A percentile compares a stretch with the other conserved stretches of the same genome.
phyloP scores from a whole-genome alignment of 2,113 vertebrate genomes.

The Pomatostomus ruficeps region DNA sequence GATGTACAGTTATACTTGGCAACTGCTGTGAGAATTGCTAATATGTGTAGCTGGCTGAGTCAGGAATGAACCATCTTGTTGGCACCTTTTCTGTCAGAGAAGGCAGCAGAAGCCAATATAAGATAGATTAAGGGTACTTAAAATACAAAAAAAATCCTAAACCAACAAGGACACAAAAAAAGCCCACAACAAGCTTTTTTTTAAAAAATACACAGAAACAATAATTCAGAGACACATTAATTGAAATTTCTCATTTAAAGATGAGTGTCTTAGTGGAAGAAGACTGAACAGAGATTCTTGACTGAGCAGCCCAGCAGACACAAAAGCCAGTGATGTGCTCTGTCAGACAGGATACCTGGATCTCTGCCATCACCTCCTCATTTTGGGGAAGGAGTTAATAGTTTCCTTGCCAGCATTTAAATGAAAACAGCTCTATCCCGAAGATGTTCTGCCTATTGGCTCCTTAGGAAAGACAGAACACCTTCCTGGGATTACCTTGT shows the following conservation, averaged over 20 bases:
- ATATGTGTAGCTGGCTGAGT: slow-evolving; percentile 55
- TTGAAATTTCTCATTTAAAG: slow-evolving; percentile 31
- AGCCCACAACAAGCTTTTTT: background rate
- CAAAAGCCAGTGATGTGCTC: background rate
- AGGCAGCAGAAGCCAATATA: slow-evolving; percentile 26
- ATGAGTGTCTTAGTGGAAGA: background rate
- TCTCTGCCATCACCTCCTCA: background rate
- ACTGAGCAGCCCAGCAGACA: background rate
- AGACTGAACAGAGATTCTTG: background rate
- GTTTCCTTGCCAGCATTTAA: background rate
- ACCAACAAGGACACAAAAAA: background rate
- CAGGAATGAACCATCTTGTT: slow-evolving; percentile 28
- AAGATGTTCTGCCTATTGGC: background rate
- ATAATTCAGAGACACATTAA: slow-evolving; percentile 8
- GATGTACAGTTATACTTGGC: slow-evolving; percentile 21
- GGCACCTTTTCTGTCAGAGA: slow-evolving; percentile 48
- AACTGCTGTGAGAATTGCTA: slow-evolving; percentile 58
- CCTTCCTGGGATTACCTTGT: background rate
- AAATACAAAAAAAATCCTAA: slow-evolving; percentile 13
- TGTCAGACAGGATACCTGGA: background rate
- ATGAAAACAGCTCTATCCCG: background rate
- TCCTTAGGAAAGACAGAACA: background rate
- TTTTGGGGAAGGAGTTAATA: background rate
- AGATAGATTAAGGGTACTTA: slow-evolving; percentile 52
- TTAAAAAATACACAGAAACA: background rate